Percentiles rank a stretch among this genome's conserved stretches.
Evolutionary conservation across 2,113 vertebrate genomes (phyloP).

Genomic region (Austrofundulus limnaeus): DNA sequence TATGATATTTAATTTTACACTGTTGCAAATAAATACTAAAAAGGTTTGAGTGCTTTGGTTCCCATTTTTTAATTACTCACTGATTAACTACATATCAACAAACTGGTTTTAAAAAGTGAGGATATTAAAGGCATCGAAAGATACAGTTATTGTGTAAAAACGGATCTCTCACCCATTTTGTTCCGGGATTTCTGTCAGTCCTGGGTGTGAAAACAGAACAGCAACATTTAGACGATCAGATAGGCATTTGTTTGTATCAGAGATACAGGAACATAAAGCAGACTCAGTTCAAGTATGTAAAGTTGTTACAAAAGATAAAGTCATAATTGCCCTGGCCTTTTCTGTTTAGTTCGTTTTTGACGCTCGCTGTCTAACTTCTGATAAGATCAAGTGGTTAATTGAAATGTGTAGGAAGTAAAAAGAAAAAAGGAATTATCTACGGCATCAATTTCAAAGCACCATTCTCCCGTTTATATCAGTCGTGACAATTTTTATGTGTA

Average conservation of each 20-base stretch:
- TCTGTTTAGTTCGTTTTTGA: background rate
- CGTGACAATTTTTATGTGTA: background rate
- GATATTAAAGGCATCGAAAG: background rate
- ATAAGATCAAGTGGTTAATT: background rate
- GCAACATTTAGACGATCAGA: background rate
- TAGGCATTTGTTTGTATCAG: background rate
- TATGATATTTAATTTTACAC: background rate
- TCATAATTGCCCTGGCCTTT: background rate
- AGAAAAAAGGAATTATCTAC: background rate
- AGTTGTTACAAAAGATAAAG: background rate
- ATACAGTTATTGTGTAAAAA: background rate
- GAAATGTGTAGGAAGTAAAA: background rate
- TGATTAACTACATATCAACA: too few relatives aligned
- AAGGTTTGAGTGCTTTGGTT: background rate
- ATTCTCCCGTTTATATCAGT: fast-evolving
- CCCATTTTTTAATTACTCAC: background rate
- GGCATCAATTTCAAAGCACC: background rate
- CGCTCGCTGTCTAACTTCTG: background rate
- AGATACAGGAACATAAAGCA: background rate
- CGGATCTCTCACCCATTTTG: constrained; percentile 65
- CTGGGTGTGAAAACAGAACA: constrained; percentile 21
- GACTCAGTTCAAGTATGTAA: background rate
- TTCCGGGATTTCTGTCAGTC: constrained; percentile 7
- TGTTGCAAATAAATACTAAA: background rate
- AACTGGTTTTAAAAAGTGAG: background rate